Percentiles rank a stretch among this genome's conserved stretches.
Evolutionary conservation across 1,140 invertebrate species (phyloP).

Genomic region (Atopsyche davidsoni): DNA sequence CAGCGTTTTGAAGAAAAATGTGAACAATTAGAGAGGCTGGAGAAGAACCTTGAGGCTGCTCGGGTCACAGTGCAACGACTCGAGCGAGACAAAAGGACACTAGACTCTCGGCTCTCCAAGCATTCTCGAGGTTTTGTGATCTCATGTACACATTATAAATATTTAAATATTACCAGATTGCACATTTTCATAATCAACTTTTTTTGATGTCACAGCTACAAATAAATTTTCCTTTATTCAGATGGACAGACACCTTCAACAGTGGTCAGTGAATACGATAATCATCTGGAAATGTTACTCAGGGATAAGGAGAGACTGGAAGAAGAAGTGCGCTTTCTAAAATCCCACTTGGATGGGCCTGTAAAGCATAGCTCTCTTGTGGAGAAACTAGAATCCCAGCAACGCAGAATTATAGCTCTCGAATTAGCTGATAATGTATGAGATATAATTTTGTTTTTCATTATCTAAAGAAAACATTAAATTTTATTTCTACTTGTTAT

Average conservation of each 20-base stretch:
- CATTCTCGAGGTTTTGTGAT: conserved; percentile 37
- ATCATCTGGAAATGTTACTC: conserved; percentile 24
- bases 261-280: conserved; percentile 15
- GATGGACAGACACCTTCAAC: conserved; percentile 20
- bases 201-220: no score
- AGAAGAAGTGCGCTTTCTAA: conserved; percentile 20
- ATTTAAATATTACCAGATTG: no score
- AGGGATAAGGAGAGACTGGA: conserved; percentile 26
- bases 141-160: no score
- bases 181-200: no score
- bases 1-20: conserved; percentile 42
- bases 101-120: conserved; percentile 37
- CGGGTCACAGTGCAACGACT: conserved; percentile 37
- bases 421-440: conserved; percentile 43
- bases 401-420: conserved; percentile 40
- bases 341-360: conserved; percentile 26
- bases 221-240: no score
- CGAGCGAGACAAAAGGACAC: conserved; percentile 42
- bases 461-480: neutral
- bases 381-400: conserved; percentile 41
- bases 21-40: conserved; percentile 40
- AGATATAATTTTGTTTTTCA: neutral
- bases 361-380: conserved; percentile 35
- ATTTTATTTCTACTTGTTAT: conserved; percentile 7
- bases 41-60: conserved; percentile 35